phyloP scores from a whole-genome alignment of 2,888 invertebrate genomes.

The Pandemis corylana region DNA sequence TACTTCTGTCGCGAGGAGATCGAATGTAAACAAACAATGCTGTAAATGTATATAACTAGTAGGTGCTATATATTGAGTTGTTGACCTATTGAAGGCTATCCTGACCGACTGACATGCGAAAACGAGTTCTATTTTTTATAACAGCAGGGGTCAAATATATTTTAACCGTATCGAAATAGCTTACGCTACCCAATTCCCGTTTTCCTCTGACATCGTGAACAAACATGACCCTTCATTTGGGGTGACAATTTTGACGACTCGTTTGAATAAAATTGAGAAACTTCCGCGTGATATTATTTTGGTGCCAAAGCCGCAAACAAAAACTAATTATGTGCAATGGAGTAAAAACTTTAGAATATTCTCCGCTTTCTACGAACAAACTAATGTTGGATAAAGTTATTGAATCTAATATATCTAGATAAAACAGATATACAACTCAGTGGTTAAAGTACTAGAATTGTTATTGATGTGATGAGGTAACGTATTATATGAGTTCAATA shows the following conservation, averaged over 20 bases:
- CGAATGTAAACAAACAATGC: conserved; percentile 33
- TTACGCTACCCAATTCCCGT: conserved; percentile 14
- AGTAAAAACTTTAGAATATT: neutral
- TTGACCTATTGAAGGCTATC: conserved; percentile 23
- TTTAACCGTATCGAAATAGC: neutral
- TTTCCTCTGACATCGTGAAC: conserved; percentile 17
- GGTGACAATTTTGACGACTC: conserved; percentile 33
- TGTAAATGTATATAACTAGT: conserved; percentile 4
- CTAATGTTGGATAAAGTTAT: neutral
- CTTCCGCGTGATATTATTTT: conserved; percentile 9
- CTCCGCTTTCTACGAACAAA: neutral
- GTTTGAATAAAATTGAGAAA: conserved; percentile 22
- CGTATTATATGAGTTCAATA: no score
- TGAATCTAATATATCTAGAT: no score
- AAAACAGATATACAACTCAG: no score
- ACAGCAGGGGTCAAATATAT: conserved; percentile 3
- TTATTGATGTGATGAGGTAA: no score
- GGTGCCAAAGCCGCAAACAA: neutral
- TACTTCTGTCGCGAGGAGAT: conserved; percentile 23
- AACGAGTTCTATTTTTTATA: neutral
- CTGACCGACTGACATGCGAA: conserved; percentile 4
- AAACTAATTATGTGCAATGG: conserved; percentile 21
- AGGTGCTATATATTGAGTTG: conserved; percentile 23
- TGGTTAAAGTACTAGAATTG: no score
- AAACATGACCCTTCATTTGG: conserved; percentile 36